Evolutionary conservation across 2,113 vertebrate species (phyloP), one percentile per base, ranked within the genome.

Genomic region (Actenoides lindsayi): DNA sequence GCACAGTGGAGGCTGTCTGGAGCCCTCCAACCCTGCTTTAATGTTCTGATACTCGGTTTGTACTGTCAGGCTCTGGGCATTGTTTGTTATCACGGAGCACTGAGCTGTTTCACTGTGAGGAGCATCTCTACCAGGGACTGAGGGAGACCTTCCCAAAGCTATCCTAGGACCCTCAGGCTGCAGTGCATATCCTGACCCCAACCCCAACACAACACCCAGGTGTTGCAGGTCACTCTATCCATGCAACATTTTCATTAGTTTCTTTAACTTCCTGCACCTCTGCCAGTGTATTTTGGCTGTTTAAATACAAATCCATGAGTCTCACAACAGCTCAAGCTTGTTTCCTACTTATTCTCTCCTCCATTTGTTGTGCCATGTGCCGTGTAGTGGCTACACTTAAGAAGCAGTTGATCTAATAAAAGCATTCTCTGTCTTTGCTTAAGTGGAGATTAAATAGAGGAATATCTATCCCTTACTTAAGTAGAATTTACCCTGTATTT

Each of bases 41-140:
- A 60, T 68, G 24, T 33, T 83, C 19, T 28, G 28, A 44, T 31
- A 23, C 30, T 83, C 10, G 16, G 21, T 23, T 54, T 80, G 25
- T 13, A 31, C 0, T 0, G 27, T 53, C 59, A 56, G 24, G 44
- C 46, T 31, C 16, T 57, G 64, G 11, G 10, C 18, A 6, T 5
- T 20, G 4, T 37, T 82, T 82, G 37, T 6, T 78, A 51, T 27
- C 28, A 14, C 9, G 24, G 27, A 69, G 31, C 39, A 46, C 20
- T 31, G 31, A 44, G 28, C 27, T 70, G 25, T 77, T 87, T 33
- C 85, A 54, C 28, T 35, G 30, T 0, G 4, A 79, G n/a, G 11
- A 83, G 13, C 77, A 64, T n/a, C 54, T 48, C 71, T 42, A 37
- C n/a, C 14, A 30, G 5, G 4, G 17, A 12, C 42, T 35, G 71